These are phyloP conservation scores for Meriones psammophilus DNA, from an alignment of 2,797 vertebrate genomes.

Conservation along the genomic window DNA sequence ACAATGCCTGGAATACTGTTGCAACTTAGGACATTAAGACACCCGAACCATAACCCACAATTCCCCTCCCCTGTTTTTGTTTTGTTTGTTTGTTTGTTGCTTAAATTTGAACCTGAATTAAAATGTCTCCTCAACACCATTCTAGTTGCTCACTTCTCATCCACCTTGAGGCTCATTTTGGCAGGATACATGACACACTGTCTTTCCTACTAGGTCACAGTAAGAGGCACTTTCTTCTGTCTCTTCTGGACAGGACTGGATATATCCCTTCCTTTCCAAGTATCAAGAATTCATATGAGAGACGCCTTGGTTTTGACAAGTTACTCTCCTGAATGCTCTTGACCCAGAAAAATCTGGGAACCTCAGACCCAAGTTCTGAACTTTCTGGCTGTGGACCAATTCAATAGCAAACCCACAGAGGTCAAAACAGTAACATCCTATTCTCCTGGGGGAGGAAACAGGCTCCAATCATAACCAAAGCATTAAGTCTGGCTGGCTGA, in stretches of 20 bases:
- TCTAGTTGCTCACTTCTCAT: background rate
- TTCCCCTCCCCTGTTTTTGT: background rate
- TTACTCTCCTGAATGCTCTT: background rate
- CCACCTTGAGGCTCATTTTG: background rate
- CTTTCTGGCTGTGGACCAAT: background rate
- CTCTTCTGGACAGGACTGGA: background rate
- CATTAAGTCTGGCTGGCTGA: background rate
- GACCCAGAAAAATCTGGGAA: background rate
- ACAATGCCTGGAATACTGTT: background rate
- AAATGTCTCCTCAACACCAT: background rate
- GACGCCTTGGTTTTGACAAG: background rate
- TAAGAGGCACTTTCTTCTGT: background rate
- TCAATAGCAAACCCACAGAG: slow-evolving; percentile 4
- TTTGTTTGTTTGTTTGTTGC: background rate
- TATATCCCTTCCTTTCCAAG: background rate
- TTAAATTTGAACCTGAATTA: slow-evolving; percentile 15
- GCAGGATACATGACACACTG: background rate
- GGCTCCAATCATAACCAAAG: slow-evolving; percentile 8
- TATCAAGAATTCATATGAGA: background rate
- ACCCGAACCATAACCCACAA: slow-evolving; percentile 15
- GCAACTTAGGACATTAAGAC: background rate
- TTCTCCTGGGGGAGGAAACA: background rate
- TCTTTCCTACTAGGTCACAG: background rate
- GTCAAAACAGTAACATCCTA: background rate
- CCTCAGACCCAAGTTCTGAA: background rate